Conservation (phyloP, 37 sponge, comb jelly and placozoan genomes). For the Chondrilla cf. caribensis region DNA sequence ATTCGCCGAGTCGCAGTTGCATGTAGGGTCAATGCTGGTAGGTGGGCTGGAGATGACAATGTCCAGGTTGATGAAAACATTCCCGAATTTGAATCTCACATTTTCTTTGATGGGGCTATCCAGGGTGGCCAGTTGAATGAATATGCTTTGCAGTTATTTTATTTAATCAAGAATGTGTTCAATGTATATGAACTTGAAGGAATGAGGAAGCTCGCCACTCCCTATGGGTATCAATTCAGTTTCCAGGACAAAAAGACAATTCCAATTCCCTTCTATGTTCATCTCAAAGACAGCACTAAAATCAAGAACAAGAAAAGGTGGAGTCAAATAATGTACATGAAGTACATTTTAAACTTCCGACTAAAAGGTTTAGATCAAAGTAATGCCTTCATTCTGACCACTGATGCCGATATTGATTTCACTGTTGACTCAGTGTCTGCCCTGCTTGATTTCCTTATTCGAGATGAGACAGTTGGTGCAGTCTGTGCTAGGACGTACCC, state of each 20-base stretch:
- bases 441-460: constrained; percentile 68
- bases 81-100: constrained; percentile 68
- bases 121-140: constrained; percentile 51
- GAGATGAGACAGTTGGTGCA: constrained; percentile 71
- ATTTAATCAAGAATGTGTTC: constrained; percentile 57
- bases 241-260: constrained; percentile 21
- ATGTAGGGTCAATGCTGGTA: neutral
- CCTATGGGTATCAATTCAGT: constrained; percentile 63
- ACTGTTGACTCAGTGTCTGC: constrained; percentile 67
- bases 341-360: constrained; percentile 64
- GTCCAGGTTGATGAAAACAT: too few relatives aligned
- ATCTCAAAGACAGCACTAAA: constrained; percentile 70
- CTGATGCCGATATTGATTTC: constrained; percentile 91
- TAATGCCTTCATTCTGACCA: constrained; percentile 89
- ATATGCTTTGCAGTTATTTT: constrained; percentile 69
- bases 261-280: constrained; percentile 61
- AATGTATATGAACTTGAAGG: neutral
- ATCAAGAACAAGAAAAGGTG: constrained; percentile 84
- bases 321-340: constrained; percentile 97
- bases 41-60: neutral
- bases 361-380: constrained; percentile 16
- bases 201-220: constrained; percentile 51
- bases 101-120: constrained; percentile 80
- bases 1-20: constrained; percentile 52
- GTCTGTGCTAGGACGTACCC: constrained; percentile 89